Evolutionary conservation across 2,113 vertebrate species (phyloP).

Genomic region (Galemys pyrenaicus): DNA sequence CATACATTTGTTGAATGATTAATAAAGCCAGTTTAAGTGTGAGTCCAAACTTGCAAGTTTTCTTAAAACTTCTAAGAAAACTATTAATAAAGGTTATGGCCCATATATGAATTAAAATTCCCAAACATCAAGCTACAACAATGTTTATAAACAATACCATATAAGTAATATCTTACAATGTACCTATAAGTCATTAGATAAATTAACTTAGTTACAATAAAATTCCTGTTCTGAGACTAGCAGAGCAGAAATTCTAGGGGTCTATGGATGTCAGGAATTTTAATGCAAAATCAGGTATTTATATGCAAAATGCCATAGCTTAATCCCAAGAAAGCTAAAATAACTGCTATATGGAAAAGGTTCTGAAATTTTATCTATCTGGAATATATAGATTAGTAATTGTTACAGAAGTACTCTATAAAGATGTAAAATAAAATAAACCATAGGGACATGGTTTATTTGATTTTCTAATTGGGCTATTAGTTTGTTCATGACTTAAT

Average conservation of each 20-base stretch:
- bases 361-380: conserved; percentile 7
- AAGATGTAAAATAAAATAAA: conserved; percentile 56
- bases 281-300: conserved; percentile 5
- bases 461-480: conserved; percentile 54
- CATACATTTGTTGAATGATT: background rate
- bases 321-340: background rate
- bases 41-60: background rate
- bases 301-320: too few species aligned
- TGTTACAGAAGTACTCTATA: conserved; percentile 27
- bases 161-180: background rate
- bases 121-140: background rate
- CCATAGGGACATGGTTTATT: conserved; percentile 48
- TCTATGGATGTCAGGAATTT: background rate
- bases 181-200: background rate
- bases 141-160: background rate
- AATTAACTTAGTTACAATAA: background rate
- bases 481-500: conserved; percentile 54
- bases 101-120: background rate
- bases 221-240: conserved; percentile 1
- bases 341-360: background rate
- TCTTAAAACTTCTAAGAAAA: conserved; percentile 1
- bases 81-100: background rate
- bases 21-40: background rate
- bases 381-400: conserved; percentile 25
- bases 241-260: background rate